phyloP scores from a whole-genome alignment of 2,888 invertebrate genomes.

The Hypsopygia costalis region DNA sequence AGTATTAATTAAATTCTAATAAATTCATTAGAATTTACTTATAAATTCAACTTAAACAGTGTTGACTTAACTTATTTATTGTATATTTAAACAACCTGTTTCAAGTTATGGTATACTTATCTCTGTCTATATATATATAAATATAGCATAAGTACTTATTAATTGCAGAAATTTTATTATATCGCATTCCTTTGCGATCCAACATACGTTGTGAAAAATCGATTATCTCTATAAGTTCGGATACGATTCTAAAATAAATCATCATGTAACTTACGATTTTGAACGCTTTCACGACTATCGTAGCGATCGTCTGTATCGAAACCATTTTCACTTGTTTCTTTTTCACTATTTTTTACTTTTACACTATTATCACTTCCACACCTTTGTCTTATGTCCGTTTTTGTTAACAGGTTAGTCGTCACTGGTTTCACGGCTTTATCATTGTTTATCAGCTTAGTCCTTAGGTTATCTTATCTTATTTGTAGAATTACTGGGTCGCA shows the following conservation, averaged over 20 bases:
- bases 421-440: conserved; percentile 63
- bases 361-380: conserved; percentile 27
- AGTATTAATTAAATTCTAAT: no score
- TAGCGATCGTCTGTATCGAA: conserved; percentile 89
- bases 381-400: conserved; percentile 57
- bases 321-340: conserved; percentile 82
- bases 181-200: no score
- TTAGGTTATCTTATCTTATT: conserved; percentile 66
- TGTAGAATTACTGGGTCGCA: conserved; percentile 71
- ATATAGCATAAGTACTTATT: no score
- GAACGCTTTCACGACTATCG: conserved; percentile 89
- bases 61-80: no score
- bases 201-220: conserved; percentile 3
- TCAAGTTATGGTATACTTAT: no score
- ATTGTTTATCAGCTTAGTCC: conserved; percentile 53
- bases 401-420: conserved; percentile 47
- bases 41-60: no score
- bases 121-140: no score
- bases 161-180: no score
- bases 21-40: no score
- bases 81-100: no score
- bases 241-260: conserved; percentile 13
- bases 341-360: conserved; percentile 23
- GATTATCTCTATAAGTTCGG: background rate
- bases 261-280: conserved; percentile 86